A percentile compares a stretch with the other conserved stretches of the same genome.
Conservation (phyloP, 2,888 invertebrate genomes). For the Lasioglossum morio region DNA sequence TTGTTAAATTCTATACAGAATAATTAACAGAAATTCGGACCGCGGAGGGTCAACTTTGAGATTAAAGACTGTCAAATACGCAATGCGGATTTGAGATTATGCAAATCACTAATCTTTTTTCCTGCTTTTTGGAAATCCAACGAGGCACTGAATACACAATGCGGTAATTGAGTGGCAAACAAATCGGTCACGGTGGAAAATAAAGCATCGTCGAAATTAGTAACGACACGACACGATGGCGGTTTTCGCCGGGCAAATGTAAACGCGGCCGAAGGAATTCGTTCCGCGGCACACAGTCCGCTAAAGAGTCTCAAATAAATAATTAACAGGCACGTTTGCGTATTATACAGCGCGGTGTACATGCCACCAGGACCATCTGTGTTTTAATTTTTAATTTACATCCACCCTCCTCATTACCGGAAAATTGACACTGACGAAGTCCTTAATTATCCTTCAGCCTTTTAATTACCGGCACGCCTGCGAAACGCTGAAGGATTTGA, state of each 20-base stretch:
- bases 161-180: background rate
- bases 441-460: constrained; percentile 55
- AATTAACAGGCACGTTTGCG: constrained; percentile 44
- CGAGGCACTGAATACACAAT: background rate
- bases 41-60: no score
- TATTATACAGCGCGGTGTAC: constrained; percentile 6
- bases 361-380: constrained; percentile 6
- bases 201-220: constrained; percentile 11
- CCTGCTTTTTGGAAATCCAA: background rate
- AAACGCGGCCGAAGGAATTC: constrained; percentile 38
- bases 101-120: background rate
- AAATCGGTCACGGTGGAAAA: constrained; percentile 6
- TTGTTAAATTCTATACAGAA: background rate
- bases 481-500: constrained; percentile 35
- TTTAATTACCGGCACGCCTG: constrained; percentile 52
- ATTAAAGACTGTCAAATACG: background rate
- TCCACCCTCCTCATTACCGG: constrained; percentile 54
- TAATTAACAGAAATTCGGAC: background rate
- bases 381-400: constrained; percentile 59
- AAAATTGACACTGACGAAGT: constrained; percentile 54
- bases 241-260: background rate
- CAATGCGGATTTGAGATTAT: background rate
- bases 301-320: constrained; percentile 59
- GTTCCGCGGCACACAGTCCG: background rate
- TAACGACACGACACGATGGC: background rate